Evolutionary conservation across 2,113 vertebrate species (phyloP), one percentile per base, ranked within the genome.

Genomic region (Galeopterus variegatus): DNA sequence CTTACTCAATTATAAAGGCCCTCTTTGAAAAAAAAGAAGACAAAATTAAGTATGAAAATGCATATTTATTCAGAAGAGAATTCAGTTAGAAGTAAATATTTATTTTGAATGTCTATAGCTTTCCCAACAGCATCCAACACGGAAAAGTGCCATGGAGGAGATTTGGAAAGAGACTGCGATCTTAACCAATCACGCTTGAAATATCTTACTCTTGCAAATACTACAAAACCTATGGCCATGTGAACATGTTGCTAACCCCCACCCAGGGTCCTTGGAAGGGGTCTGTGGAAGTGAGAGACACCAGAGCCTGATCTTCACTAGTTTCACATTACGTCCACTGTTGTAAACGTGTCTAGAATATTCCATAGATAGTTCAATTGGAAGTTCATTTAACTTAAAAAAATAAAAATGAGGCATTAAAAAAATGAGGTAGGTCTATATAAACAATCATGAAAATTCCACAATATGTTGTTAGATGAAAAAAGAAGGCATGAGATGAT

Each of bases 61-160:
- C 23, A 45, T 60, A 31, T 82, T 90, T 95, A 82, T 90, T 56
- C 45, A 75, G 56, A 91, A 89, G 23, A 69, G 31, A 92, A 67
- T 88, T 88, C 28, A 50, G 24, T 92, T 94, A 50, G 64, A 96
- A 69, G 70, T 93, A 58, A 98, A 10, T 95, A 79, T 88, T 92
- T 97, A 96, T 94, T 83, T 72, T 92, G 84, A 89, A 86, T 56
- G 50, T 6, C 87, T n/a, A 72, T 18, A 95, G 69, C 7, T 33
- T 94, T 52, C 86, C 33, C 28, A 84, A 70, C 1, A 60, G n/a
- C 64, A 67, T 75, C 33, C 70, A 88, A 70, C 83, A 76, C 5
- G 54, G 58, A n/a, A 87, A 87, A 62, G 48, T 65, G 24, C 36
- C 11, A 75, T 41, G 64, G 69, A 26, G 31, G 45, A 91, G 62